A percentile compares a stretch with the other conserved stretches of the same genome.
Evolutionary conservation across 2,797 vertebrate species (phyloP).

Genomic region (Hypotaenidia okinawae): DNA sequence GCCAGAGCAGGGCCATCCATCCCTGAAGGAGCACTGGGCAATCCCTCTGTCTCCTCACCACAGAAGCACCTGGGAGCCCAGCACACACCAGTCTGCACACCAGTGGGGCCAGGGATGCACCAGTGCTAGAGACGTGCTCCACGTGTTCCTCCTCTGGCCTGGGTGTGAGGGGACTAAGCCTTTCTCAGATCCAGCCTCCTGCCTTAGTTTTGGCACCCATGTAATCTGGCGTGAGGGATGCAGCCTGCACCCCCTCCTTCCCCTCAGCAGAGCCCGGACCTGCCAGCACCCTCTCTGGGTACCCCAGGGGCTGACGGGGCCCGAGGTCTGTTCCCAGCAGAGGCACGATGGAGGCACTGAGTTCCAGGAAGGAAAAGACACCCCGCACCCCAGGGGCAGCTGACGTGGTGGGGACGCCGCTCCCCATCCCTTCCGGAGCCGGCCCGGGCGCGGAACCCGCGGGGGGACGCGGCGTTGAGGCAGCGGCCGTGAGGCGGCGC

Average conservation of each 20-base stretch:
- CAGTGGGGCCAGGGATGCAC: rapidly evolving
- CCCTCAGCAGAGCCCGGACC: too few relatives aligned
- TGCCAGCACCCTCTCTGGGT: neutral
- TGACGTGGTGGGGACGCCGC: rapidly evolving
- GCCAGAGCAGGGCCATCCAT: neutral
- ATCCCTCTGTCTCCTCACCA: neutral
- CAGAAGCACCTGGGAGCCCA: neutral
- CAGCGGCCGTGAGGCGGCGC: neutral
- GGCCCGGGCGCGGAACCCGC: neutral
- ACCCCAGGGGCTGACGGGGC: rapidly evolving
- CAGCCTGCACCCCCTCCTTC: neutral
- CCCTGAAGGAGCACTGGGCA: neutral
- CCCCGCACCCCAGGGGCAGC: rapidly evolving
- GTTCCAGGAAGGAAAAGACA: too few relatives aligned
- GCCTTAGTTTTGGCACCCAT: neutral
- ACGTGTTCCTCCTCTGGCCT: neutral
- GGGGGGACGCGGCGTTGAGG: rapidly evolving
- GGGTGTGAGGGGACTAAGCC: neutral
- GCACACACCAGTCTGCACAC: neutral
- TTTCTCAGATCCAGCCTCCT: neutral
- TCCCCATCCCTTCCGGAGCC: too few relatives aligned
- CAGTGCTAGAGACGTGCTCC: rapidly evolving
- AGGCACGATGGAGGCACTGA: rapidly evolving
- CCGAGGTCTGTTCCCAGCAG: neutral
- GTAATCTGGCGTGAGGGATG: neutral